Base-by-base conservation (phyloP, 2,888 invertebrate genomes). In the Zygaena filipendulae region DNA sequence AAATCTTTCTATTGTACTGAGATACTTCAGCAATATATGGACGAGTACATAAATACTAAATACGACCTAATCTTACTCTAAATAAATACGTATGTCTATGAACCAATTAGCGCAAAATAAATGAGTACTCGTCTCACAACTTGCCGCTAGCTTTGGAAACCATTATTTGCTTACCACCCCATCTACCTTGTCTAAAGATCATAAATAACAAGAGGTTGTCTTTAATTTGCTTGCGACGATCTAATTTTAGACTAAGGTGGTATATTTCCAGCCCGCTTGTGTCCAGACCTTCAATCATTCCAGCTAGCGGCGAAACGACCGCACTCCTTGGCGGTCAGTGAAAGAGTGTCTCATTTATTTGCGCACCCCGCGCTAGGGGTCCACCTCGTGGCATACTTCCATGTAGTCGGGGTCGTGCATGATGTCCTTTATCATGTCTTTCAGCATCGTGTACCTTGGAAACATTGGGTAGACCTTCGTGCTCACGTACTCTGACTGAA, bases 361-460 rank as follows among this genome's bases (percentile, higher is more conserved):
- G 77, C 75, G 79, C 67, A 79, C 82, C 68, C 82, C 83, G 60
- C 82, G 84, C 84, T 84, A 84, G 70, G 84, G 84, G 62, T 90
- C 92, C 62, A 91, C 75, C 71, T 95, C 95, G 64, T 95, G 95
- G 74, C 94, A 94, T 39, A 95, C 94, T 75, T 95, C 95, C 91
- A 95, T 94, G 82, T 95, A 96, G 71, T 94, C 93, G n/a, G 95
- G 95, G 72, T 95, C 91, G 54, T 94, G 89, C 87, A 95, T 91
- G 50, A 95, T 93, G 56, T 92, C 92, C 80, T 96, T 96, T 56
- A 97, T 95, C 95, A 97, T 95, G 64, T 95, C 94, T 74, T 97
- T 97, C 45, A 97, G 85, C 85, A 96, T 92, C 36, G 92, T 91
- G 83, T 97, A 97, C 27, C 97, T 88, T 13, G 95, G 92, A 57